phyloP scores from a whole-genome alignment of 2,113 vertebrate genomes.

The Chinchilla lanigera region DNA sequence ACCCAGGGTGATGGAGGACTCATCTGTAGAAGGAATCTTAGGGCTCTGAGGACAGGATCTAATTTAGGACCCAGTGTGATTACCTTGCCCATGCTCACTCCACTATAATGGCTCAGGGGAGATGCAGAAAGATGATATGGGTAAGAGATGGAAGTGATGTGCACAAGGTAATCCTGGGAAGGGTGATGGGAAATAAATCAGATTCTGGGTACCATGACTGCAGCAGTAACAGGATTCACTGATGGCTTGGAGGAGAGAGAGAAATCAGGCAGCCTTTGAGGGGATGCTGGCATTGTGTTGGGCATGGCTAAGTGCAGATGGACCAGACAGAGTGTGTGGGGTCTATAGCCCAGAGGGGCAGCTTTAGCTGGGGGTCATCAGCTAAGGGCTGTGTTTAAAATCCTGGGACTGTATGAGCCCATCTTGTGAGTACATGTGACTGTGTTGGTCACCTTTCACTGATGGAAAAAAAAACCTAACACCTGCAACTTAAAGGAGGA shows the following conservation, averaged over 20 bases:
- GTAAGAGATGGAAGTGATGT: fast-evolving
- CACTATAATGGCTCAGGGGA: fast-evolving
- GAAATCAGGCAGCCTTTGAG: too few relatives aligned
- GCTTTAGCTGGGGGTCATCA: neutral
- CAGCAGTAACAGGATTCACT: neutral
- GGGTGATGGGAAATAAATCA: neutral
- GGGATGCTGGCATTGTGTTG: too few relatives aligned
- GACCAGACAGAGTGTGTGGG: fast-evolving
- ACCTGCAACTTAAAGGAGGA: neutral
- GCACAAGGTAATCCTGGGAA: too few relatives aligned
- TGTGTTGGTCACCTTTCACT: neutral
- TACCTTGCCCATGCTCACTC: neutral
- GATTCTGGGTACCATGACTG: fast-evolving
- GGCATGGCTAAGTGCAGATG: too few relatives aligned
- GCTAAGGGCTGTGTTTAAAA: neutral
- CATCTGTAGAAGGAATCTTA: too few relatives aligned
- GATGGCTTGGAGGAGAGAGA: neutral
- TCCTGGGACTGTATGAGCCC: too few relatives aligned
- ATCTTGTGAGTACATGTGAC: too few relatives aligned
- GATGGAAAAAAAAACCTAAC: neutral
- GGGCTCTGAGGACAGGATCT: neutral
- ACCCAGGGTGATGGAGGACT: fast-evolving
- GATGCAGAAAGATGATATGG: neutral
- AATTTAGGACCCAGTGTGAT: neutral
- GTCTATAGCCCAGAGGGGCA: neutral